These are phyloP conservation scores for Maccullochella peelii DNA, from an alignment of 2,113 vertebrate species.

Conservation along the genomic window DNA sequence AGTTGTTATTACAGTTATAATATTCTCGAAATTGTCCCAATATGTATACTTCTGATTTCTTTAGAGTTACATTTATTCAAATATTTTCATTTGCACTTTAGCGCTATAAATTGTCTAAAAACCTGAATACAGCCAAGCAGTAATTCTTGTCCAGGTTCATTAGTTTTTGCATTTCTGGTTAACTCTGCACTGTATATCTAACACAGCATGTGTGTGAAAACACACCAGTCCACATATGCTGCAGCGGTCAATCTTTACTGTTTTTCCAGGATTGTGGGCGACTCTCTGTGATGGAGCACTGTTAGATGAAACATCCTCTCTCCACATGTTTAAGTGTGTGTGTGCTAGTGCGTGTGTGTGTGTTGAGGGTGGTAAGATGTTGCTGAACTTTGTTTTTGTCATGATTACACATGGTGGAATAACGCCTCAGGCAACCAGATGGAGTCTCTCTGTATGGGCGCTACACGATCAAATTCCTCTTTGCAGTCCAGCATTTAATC, in stretches of 20 bases:
- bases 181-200: background rate
- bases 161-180: background rate
- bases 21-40: background rate
- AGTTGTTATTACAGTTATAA: background rate
- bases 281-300: constrained; percentile 26
- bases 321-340: constrained; percentile 22
- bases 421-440: constrained; percentile 70
- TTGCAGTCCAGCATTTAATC: constrained; percentile 41
- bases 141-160: background rate
- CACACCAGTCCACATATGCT: constrained; percentile 35
- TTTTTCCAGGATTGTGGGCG: constrained; percentile 56
- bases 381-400: constrained; percentile 63
- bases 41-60: background rate
- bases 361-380: constrained; percentile 39
- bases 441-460: constrained; percentile 68
- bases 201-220: constrained; percentile 26
- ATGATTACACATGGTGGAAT: constrained; percentile 78
- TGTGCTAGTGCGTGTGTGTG: constrained; percentile 12
- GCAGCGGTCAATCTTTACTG: constrained; percentile 38
- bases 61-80: background rate
- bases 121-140: background rate
- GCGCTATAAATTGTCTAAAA: background rate
- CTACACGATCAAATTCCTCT: constrained; percentile 55
- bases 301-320: constrained; percentile 55
- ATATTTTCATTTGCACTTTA: background rate